Conservation (phyloP, 2,888 invertebrate genomes). For the Drosophila austrosaltans region DNA sequence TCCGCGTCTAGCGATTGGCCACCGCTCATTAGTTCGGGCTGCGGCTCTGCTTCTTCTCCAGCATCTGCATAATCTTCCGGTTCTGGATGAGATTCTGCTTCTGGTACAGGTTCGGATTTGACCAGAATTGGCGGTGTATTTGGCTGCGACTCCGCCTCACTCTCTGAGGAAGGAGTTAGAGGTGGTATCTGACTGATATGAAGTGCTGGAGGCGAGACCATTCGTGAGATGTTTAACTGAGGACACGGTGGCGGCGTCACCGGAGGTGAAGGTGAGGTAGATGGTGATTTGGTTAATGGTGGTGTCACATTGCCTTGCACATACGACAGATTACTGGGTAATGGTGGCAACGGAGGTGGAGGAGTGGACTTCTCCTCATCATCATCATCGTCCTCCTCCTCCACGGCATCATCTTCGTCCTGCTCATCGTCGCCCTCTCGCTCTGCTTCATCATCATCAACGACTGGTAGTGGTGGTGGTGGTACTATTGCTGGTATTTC, state of each 20-base stretch:
- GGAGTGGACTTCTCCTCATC: constrained; percentile 74
- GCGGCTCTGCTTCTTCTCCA: constrained; percentile 20
- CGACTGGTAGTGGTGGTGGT: constrained; percentile 4
- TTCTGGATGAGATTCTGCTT: constrained; percentile 26
- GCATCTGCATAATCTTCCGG: constrained; percentile 8
- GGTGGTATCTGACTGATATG: constrained; percentile 71
- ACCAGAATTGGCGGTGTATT: constrained; percentile 73
- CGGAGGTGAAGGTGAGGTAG: constrained; percentile 82
- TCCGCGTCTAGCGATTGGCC: constrained; percentile 75
- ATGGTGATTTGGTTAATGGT: constrained; percentile 76
- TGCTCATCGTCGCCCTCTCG: constrained; percentile 47
- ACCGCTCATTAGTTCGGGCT: constrained; percentile 47
- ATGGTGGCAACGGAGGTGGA: constrained; percentile 80
- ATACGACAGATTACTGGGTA: constrained; percentile 81
- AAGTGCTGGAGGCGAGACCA: constrained; percentile 79
- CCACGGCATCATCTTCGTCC: constrained; percentile 42
- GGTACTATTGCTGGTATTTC: not conserved
- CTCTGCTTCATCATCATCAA: constrained; percentile 54
- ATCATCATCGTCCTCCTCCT: constrained; percentile 63
- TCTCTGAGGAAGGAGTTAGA: constrained; percentile 79
- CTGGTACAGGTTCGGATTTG: constrained; percentile 39
- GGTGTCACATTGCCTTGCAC: constrained; percentile 76
- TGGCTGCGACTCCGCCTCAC: constrained; percentile 79
- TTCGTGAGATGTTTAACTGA: constrained; percentile 63
- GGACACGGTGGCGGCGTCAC: constrained; percentile 81